A percentile compares a stretch with the other conserved stretches of the same genome.
Conservation (phyloP, 2,113 vertebrate species). For the Eidolon helvum region DNA sequence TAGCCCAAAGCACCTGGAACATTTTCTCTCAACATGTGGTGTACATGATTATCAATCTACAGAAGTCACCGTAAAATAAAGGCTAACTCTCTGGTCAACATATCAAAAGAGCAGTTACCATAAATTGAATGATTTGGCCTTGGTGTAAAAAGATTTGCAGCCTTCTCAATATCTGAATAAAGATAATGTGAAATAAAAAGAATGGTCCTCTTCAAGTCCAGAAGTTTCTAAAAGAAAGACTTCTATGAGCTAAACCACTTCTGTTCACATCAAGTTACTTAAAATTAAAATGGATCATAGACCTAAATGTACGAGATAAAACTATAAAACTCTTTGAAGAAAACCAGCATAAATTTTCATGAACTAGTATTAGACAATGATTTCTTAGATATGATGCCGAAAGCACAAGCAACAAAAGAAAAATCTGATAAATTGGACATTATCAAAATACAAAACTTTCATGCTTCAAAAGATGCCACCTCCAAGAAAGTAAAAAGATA, state of each 20-base stretch:
- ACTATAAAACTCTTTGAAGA: not conserved
- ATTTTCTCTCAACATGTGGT: constrained; percentile 4
- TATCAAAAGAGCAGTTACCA: not conserved
- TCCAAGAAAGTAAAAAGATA: not conserved
- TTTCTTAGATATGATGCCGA: not conserved
- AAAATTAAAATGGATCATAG: not conserved
- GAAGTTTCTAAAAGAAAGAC: not conserved
- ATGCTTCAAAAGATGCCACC: not conserved
- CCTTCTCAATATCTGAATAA: not conserved
- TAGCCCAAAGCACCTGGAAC: not conserved
- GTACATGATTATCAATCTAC: not conserved
- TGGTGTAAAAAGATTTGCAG: not conserved
- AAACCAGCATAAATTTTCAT: not conserved
- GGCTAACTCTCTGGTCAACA: not conserved
- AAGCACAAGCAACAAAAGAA: not conserved
- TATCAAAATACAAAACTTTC: not conserved
- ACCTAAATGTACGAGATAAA: not conserved
- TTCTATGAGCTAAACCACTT: not conserved
- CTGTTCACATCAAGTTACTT: not conserved
- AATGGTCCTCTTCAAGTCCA: not conserved
- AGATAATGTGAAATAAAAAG: not conserved
- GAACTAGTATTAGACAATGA: not conserved
- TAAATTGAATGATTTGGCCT: not conserved
- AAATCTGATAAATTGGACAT: not conserved
- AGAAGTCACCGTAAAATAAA: not conserved